Evolutionary conservation across 2,888 invertebrate genomes (phyloP), one percentile per base, ranked within the genome.

Genomic region (Athalia cordata): DNA sequence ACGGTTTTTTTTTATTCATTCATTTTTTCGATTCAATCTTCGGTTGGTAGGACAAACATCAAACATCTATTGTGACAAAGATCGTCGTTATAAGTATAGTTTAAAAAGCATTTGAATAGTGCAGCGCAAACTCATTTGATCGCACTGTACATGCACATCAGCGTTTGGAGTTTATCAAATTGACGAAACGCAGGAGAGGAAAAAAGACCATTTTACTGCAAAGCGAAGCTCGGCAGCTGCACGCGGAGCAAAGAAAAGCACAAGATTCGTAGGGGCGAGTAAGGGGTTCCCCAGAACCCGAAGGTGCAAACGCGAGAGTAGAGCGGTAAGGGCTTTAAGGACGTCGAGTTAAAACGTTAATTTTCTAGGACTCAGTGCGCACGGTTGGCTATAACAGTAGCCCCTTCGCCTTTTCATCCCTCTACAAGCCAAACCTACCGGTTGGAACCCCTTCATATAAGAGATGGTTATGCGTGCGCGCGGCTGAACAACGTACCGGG

Each of bases 261-360:
- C n/a, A 15, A 59, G 52, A 59, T 13, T 57, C 45, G 8, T 9
- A 47, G 72, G 72, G 72, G 47, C 7, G 57, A 3, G 11, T 13
- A n/a, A 29, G 72, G 72, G 72, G 59, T 59, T 47, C 57, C 13
- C 59, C 59, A 47, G 8, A 62, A 15, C 15, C 62, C 7, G 55
- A 43, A 72, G 72, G 72, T 72, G 72, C 11, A 57, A 72, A 72
- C 57, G 72, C 72, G 57, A 43, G 57, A 59, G 29, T 29, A 29
- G 29, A 29, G 29, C 29, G 29, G 29, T 29, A 29, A 52, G 15
- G 67, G 67, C 68, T n/a, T 7, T 43, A 55, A 55, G 68, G 68
- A 57, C 72, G 59, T 13, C 59, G 59, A 72, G 59, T 72, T 72
- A 59, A 72, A 72, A 72, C 47, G 72, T 72, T 72, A 13, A 72